Evolutionary conservation across 2,797 vertebrate species (phyloP).

Genomic region (Yasuhikotakia modesta): DNA sequence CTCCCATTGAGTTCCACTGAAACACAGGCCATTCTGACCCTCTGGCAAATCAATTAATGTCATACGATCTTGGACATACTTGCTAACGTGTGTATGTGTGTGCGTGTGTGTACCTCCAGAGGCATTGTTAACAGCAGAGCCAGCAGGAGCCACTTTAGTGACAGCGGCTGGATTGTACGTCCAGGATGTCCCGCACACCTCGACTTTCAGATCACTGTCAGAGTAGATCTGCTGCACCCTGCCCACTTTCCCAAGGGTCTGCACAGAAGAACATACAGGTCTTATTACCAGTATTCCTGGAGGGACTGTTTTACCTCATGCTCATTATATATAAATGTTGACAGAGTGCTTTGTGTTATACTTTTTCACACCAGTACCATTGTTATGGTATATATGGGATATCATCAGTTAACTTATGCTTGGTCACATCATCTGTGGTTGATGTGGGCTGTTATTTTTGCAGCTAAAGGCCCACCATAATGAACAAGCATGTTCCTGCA

Average conservation of each 20-base stretch:
- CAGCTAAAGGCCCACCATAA: background rate
- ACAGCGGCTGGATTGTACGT: slow-evolving; percentile 98
- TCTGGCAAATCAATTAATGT: background rate
- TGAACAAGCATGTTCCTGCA: too few relatives aligned
- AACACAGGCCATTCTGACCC: background rate
- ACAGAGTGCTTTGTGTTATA: background rate
- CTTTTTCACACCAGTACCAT: background rate
- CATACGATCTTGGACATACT: background rate
- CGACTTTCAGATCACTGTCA: slow-evolving; percentile 98
- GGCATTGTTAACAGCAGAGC: slow-evolving; percentile 95
- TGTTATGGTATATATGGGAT: background rate
- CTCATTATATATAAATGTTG: background rate
- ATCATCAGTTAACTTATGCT: background rate
- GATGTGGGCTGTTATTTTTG: background rate
- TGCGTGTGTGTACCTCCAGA: slow-evolving; percentile 86
- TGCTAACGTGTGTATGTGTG: background rate
- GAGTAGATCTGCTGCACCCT: slow-evolving; percentile 99
- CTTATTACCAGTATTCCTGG: background rate
- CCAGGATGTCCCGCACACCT: slow-evolving; percentile 99
- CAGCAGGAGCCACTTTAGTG: slow-evolving; percentile 95
- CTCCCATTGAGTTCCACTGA: slow-evolving; percentile 10
- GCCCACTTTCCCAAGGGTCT: slow-evolving; percentile 99
- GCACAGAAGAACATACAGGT: slow-evolving; percentile 34
- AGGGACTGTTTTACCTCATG: background rate
- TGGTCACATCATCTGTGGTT: background rate